Evolutionary conservation across 1,140 invertebrate species (phyloP).

Genomic region (Pogonomyrmex barbatus): DNA sequence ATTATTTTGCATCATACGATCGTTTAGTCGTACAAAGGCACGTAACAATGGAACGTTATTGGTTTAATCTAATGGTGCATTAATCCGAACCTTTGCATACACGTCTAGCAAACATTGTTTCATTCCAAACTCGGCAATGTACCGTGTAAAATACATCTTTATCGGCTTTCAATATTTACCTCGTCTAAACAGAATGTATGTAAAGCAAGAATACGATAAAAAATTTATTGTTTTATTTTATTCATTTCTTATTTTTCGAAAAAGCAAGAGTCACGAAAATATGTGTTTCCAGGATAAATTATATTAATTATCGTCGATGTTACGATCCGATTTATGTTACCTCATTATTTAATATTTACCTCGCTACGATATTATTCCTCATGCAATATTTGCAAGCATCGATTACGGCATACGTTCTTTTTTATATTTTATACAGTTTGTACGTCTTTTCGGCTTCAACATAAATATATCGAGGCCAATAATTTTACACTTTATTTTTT

Average conservation of each 20-base stretch:
- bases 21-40: slow-evolving; percentile 40
- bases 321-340: not conserved
- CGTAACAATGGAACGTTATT: slow-evolving; percentile 48
- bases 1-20: slow-evolving; percentile 43
- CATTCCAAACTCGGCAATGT: slow-evolving; percentile 31
- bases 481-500: not conserved
- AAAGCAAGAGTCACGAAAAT: not conserved
- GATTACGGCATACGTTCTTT: not conserved
- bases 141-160: slow-evolving; percentile 31
- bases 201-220: not conserved
- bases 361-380: not conserved
- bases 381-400: slow-evolving; percentile 11
- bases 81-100: slow-evolving; percentile 45
- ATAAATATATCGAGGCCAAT: not conserved
- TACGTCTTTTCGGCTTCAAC: not conserved
- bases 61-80: slow-evolving; percentile 51
- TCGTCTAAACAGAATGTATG: not conserved
- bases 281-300: not conserved
- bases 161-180: slow-evolving; percentile 56
- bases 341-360: slow-evolving; percentile 8
- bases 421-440: not conserved
- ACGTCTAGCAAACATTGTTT: slow-evolving; percentile 36
- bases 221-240: slow-evolving; percentile 7
- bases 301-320: slow-evolving; percentile 16
- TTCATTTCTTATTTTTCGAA: too few species aligned